Evolutionary conservation across 2,797 vertebrate genomes (phyloP).

Genomic region (Gallinago stenura): DNA sequence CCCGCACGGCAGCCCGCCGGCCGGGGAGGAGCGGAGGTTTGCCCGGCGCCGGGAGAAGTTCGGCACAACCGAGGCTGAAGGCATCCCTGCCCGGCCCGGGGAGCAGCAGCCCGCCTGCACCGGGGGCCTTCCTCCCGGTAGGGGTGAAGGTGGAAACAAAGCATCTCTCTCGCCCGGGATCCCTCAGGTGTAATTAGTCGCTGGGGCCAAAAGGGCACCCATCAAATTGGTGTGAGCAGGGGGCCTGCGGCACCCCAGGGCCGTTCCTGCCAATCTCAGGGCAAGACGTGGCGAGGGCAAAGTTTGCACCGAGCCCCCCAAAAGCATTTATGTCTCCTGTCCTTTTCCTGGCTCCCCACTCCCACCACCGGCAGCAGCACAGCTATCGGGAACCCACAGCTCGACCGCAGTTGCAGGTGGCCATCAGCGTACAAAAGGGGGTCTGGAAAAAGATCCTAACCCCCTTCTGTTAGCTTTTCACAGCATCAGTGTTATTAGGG

Average conservation of each 20-base stretch:
- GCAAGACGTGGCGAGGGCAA: fast-evolving
- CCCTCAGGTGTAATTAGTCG: background rate
- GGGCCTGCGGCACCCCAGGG: background rate
- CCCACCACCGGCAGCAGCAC: background rate
- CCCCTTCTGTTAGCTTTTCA: background rate
- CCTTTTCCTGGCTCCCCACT: background rate
- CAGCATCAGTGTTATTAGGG: background rate
- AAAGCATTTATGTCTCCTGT: background rate
- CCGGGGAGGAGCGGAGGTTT: slow-evolving; percentile 6
- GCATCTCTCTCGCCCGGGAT: background rate
- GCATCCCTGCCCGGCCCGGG: background rate
- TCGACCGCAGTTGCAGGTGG: background rate
- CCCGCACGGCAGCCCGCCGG: no score
- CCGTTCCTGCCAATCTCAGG: background rate
- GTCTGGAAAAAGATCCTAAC: background rate
- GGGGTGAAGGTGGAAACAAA: background rate
- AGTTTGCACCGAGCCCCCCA: fast-evolving
- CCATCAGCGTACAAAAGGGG: fast-evolving
- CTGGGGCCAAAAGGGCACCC: background rate
- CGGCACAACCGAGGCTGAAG: background rate
- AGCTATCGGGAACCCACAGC: background rate
- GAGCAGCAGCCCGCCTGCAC: background rate
- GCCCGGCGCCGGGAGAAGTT: background rate
- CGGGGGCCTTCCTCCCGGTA: background rate
- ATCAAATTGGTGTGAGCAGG: background rate